phyloP scores from a whole-genome alignment of 2,113 vertebrate species.

The Mobula hypostoma region DNA sequence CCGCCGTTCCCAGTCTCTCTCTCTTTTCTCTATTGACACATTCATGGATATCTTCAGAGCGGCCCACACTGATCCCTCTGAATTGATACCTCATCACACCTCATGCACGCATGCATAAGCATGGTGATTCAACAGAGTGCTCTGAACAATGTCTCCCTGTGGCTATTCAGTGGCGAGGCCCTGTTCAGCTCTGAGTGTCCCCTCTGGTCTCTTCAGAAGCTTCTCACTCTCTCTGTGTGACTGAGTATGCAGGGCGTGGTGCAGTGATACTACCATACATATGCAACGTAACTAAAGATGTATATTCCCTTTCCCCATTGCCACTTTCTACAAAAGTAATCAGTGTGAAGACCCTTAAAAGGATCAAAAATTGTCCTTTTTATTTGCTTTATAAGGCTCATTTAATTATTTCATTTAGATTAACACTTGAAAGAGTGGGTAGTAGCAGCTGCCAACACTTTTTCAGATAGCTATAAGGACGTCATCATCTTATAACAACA shows the following conservation, averaged over 20 bases:
- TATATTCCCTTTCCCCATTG: neutral
- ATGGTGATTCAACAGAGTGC: slow-evolving; percentile 51
- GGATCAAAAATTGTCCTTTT: neutral
- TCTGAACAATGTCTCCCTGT: slow-evolving; percentile 53
- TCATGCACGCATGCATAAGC: slow-evolving; percentile 54
- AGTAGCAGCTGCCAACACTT: neutral
- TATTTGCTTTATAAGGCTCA: neutral
- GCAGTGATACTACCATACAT: neutral
- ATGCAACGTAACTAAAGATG: neutral
- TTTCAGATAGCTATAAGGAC: neutral
- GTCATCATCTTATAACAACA: neutral
- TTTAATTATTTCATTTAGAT: neutral
- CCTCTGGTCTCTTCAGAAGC: slow-evolving; percentile 25
- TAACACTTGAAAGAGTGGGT: neutral
- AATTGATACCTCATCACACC: slow-evolving; percentile 46
- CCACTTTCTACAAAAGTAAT: neutral
- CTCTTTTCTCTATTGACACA: slow-evolving; percentile 52
- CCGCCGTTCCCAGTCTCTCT: slow-evolving; percentile 61
- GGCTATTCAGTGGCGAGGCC: slow-evolving; percentile 46
- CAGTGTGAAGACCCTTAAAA: neutral
- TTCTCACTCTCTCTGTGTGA: slow-evolving; percentile 32
- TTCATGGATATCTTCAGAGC: slow-evolving; percentile 64
- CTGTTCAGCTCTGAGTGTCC: slow-evolving; percentile 19
- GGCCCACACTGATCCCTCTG: slow-evolving; percentile 43
- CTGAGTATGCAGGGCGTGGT: neutral